Base-by-base conservation (phyloP, 2,797 vertebrate genomes). In the Arvicola amphibius region DNA sequence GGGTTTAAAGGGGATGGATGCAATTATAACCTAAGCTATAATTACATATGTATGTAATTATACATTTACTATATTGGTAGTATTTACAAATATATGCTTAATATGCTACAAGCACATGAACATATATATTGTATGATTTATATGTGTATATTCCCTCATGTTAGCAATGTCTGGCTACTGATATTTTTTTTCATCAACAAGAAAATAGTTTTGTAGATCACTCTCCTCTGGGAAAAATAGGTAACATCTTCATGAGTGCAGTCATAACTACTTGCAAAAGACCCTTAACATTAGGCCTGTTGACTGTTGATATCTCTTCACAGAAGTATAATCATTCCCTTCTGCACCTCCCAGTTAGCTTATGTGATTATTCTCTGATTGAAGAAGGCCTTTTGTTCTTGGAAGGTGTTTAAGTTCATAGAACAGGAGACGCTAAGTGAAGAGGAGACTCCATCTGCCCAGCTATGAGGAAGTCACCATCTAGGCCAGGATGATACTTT, bases 11-110 rank as follows among this genome's bases (percentile, higher is more conserved):
- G 32, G 19, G 3, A 71, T 63, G 48, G 17, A 59, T 29, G 81
- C 90, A 91, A 84, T 87, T 78, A 84, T 37, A 87, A 71, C 74
- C 19, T 29, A 80, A 96, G 23, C 37, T 51, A 8, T 34, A 59
- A 87, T 91, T 92, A 51, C 32, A 76, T 48, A 79, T 37, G 23
- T 69, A 27, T 87, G 0, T 40, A 48, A 69, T 29, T 48, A 27
- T 69, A 67, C 40, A 40, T 1, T 59, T 81, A 48, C 5, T 69
- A 67, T 65, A 71, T 17, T 90, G 63, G 32, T 83, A 90, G 40
- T 14, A 43, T 87, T 37, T 32, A 11, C n/a, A 2, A 37, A 88
- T 51, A 43, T n/a, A 37, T 25, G 2, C 19, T 32, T 7, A 21
- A 51, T 34, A 40, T 71, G 59, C 34, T 43, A 17, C n/a, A 43